These are phyloP conservation scores for Isichthys henryi DNA, from an alignment of 2,113 vertebrate species.

Conservation along the genomic window DNA sequence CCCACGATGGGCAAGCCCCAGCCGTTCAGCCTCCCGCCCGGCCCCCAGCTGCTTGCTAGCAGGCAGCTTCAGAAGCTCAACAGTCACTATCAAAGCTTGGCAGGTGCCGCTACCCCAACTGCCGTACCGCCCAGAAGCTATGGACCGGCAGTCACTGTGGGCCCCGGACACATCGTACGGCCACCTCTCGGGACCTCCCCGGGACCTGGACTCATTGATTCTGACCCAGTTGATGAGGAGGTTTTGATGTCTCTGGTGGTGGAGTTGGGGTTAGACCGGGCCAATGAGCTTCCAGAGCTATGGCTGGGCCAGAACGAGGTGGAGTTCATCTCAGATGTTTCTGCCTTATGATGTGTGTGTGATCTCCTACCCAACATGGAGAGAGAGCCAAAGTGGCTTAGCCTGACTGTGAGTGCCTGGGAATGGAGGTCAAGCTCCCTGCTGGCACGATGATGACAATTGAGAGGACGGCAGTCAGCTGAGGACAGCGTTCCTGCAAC, in stretches of 20 bases:
- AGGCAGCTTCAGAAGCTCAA: constrained; percentile 76
- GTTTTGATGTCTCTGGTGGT: constrained; percentile 72
- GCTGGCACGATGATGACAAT: not conserved
- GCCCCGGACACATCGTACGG: constrained; percentile 36
- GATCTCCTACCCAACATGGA: not conserved
- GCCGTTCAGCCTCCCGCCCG: constrained; percentile 53
- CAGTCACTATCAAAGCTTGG: constrained; percentile 66
- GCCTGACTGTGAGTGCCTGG: not conserved
- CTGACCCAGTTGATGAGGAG: constrained; percentile 70
- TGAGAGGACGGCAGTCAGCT: not conserved
- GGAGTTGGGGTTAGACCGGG: constrained; percentile 71
- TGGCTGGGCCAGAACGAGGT: constrained; percentile 82
- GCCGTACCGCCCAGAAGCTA: constrained; percentile 41
- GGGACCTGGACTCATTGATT: constrained; percentile 58
- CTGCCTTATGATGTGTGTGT: constrained; percentile 52
- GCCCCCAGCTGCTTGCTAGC: constrained; percentile 66
- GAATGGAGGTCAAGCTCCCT: not conserved
- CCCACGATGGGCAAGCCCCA: constrained; percentile 54
- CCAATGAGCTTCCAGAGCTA: constrained; percentile 73
- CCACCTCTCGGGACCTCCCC: constrained; percentile 27
- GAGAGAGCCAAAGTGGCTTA: not conserved
- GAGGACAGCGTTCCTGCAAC: not conserved
- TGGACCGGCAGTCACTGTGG: constrained; percentile 19
- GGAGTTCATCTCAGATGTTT: constrained; percentile 66
- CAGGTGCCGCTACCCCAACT: constrained; percentile 14